phyloP scores from a whole-genome alignment of 2,888 invertebrate species.

The Phalangium opilio region DNA sequence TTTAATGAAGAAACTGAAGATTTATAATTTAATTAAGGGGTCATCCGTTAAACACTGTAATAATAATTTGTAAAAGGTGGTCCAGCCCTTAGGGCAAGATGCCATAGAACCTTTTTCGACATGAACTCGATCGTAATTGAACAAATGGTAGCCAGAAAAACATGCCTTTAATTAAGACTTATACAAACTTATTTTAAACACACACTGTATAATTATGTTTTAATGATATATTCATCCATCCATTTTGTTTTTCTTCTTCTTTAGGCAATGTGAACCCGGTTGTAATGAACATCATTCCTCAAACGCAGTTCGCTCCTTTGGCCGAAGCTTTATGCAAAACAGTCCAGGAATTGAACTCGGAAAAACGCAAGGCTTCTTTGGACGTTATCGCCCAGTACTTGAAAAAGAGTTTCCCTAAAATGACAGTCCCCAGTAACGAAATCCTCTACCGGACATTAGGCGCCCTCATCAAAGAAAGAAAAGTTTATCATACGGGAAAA shows the following conservation, averaged over 20 bases:
- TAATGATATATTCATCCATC: too few species aligned
- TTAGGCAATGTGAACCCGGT: slow-evolving; percentile 91
- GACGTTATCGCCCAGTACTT: slow-evolving; percentile 55
- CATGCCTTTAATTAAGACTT: too few species aligned
- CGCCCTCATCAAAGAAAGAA: slow-evolving; percentile 18
- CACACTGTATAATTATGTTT: too few species aligned
- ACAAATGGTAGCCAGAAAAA: too few species aligned
- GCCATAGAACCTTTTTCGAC: too few species aligned
- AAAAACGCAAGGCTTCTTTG: slow-evolving; percentile 34
- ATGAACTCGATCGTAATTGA: too few species aligned
- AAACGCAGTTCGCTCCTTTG: slow-evolving; percentile 91
- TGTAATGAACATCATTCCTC: slow-evolving; percentile 71
- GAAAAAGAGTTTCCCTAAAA: slow-evolving; percentile 52
- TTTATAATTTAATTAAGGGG: too few species aligned
- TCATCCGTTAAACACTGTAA: too few species aligned
- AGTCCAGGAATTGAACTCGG: slow-evolving; percentile 65
- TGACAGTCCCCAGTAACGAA: slow-evolving; percentile 70
- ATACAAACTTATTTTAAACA: too few species aligned
- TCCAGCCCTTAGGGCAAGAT: too few species aligned
- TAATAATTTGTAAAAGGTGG: too few species aligned
- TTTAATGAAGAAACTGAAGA: too few species aligned
- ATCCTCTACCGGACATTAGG: slow-evolving; percentile 69
- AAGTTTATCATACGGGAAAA: slow-evolving; percentile 69
- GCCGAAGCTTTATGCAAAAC: slow-evolving; percentile 92
- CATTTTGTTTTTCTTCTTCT: slow-evolving; percentile 25